Evolutionary conservation across 2,888 invertebrate species (phyloP).

Genomic region (Incurvaria masculella): DNA sequence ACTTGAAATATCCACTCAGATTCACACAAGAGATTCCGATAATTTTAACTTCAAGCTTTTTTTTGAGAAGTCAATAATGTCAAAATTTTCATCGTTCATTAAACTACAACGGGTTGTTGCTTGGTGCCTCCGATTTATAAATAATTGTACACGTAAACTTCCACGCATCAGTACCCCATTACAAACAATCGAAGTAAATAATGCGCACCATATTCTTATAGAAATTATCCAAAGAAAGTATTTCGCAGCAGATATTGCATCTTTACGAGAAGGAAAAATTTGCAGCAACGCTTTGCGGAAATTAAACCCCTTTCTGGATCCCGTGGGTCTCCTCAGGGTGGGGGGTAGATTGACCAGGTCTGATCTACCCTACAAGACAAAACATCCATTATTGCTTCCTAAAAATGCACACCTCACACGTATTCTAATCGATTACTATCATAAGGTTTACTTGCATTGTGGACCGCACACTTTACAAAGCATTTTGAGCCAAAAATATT

Average conservation of each 20-base stretch:
- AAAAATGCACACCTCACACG: not conserved
- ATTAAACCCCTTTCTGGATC: not conserved
- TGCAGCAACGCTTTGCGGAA: not conserved
- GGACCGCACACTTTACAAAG: not conserved
- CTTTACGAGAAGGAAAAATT: not conserved
- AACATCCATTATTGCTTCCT: not conserved
- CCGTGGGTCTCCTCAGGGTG: conserved; percentile 17
- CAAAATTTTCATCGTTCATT: not conserved
- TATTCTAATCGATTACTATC: not conserved
- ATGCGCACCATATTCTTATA: not conserved
- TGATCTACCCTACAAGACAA: not conserved
- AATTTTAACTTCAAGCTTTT: no score
- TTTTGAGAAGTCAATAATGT: no score
- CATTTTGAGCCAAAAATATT: not conserved
- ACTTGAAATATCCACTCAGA: not conserved
- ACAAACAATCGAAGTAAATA: not conserved
- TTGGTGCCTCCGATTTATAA: not conserved
- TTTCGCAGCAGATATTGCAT: not conserved
- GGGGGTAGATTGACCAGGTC: conserved; percentile 12
- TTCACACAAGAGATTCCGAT: not conserved
- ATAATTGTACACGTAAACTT: not conserved
- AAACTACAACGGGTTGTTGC: not conserved
- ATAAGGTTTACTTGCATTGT: not conserved
- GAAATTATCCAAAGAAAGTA: not conserved
- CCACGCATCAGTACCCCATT: no score